Base-by-base conservation (phyloP, 35 echinoderm and acorn worm species). In the Lytechinus variegatus region DNA sequence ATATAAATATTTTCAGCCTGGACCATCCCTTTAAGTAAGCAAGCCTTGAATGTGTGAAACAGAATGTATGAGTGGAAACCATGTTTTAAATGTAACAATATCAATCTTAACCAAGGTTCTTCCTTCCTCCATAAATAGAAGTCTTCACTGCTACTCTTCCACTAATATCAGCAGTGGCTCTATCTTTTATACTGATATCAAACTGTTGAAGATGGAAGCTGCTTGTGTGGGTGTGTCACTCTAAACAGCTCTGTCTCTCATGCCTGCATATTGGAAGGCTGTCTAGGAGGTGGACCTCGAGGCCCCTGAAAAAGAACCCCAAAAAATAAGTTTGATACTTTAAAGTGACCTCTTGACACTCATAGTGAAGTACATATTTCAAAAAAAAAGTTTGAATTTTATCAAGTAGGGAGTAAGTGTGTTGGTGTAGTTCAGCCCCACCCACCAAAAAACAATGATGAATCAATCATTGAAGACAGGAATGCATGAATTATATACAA, bases 201-300 rank as follows among this genome's bases (percentile, higher is more conserved):
- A 79, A n/a, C 1, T n/a, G 66, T 79, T 79, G 66, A 16, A 79
- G 16, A 44, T 44, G 33, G 33, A 79, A 79, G 66, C 16, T 79
- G 66, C 16, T 21, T 79, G 4, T 79, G 16, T 24, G 19, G 21
- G 7, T 79, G 66, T 16, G 14, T 79, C 66, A 24, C n/a, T 79
- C 66, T 6, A 27, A 79, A 79, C 66, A 79, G 66, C 66, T 24
- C 66, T 90, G 1, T 54, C 57, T 90, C 10, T 54, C 57, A 93
- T 93, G 92, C 55, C 92, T 93, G 92, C 92, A 93, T 93, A 57
- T 93, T 93, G 9, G 92, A 54, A 57, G 52, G 92, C 92, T 93
- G 92, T 93, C 92, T 93, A 10, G 92, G 54, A 27, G 92, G 53
- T 54, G 10, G 92, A 55, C 92, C 92, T 93, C 92, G 55, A 27